These are phyloP conservation scores for Halesus radiatus DNA, from an alignment of 1,140 invertebrate genomes.

Conservation along the genomic window DNA sequence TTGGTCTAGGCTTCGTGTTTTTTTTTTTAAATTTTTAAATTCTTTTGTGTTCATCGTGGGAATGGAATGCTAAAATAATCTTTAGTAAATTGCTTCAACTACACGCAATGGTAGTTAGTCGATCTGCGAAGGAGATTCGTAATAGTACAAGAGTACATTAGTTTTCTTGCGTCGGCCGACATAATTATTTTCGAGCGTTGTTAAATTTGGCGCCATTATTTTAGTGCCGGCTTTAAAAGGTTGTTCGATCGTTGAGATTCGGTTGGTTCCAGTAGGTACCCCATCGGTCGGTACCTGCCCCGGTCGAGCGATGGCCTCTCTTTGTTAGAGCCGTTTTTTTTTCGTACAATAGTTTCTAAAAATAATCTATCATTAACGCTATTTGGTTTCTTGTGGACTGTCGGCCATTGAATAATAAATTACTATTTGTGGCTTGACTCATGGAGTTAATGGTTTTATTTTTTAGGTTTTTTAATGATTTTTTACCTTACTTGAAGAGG, in stretches of 20 bases:
- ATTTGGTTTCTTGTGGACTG: too few species aligned
- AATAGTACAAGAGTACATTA: too few species aligned
- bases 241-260: slow-evolving; percentile 17
- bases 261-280: not conserved
- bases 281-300: not conserved
- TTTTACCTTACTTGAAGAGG: too few species aligned
- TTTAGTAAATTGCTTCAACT: slow-evolving; percentile 34
- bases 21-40: slow-evolving; percentile 34
- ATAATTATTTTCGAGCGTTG: slow-evolving; percentile 19
- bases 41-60: slow-evolving; percentile 42
- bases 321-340: not conserved
- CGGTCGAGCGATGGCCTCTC: not conserved
- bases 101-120: slow-evolving; percentile 33
- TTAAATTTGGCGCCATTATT: slow-evolving; percentile 31
- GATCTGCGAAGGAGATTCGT: not conserved
- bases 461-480: too few species aligned
- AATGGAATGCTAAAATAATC: slow-evolving; percentile 42
- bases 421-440: too few species aligned
- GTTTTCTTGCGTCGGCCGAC: not conserved
- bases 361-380: too few species aligned
- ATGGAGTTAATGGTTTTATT: too few species aligned
- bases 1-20: slow-evolving; percentile 13
- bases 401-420: too few species aligned
- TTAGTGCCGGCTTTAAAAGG: not conserved
- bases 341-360: too few species aligned